Percentiles rank a stretch among this genome's conserved stretches.
These are phyloP conservation scores for Chloroceryle inda DNA, from an alignment of 2,797 vertebrate species.

Conservation along the genomic window DNA sequence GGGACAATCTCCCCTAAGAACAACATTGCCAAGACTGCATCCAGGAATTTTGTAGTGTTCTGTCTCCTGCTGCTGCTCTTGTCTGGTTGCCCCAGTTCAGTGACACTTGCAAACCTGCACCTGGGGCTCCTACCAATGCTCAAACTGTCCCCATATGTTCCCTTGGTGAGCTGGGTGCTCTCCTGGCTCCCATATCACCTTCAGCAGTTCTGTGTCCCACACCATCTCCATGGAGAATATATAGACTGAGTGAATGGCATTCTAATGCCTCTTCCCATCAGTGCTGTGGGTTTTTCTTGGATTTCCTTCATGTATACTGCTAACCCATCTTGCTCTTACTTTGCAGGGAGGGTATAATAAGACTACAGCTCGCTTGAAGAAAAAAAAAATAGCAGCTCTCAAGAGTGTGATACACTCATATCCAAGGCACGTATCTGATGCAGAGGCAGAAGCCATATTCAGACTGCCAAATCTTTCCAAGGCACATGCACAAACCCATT, in stretches of 20 bases:
- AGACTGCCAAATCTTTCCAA: neutral
- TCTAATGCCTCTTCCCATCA: neutral
- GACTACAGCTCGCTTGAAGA: neutral
- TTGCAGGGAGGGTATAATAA: neutral
- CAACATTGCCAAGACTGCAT: neutral
- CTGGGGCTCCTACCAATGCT: neutral
- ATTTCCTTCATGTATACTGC: neutral
- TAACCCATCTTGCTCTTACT: neutral
- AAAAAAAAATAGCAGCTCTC: neutral
- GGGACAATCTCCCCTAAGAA: neutral
- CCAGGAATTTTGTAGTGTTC: neutral
- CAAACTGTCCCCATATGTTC: neutral
- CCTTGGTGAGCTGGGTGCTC: neutral
- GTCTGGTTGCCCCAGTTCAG: neutral
- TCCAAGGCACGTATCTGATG: neutral
- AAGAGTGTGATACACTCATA: neutral
- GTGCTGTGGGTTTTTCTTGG: neutral
- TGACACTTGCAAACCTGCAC: neutral
- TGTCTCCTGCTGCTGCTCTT: neutral
- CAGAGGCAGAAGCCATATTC: neutral
- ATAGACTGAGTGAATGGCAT: neutral
- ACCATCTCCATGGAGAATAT: neutral
- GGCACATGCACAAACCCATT: neutral
- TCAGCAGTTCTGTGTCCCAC: neutral
- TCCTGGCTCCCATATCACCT: rapidly evolving